These are phyloP conservation scores for Glomeris marginata DNA, from an alignment of 2,888 invertebrate genomes.

Conservation along the genomic window DNA sequence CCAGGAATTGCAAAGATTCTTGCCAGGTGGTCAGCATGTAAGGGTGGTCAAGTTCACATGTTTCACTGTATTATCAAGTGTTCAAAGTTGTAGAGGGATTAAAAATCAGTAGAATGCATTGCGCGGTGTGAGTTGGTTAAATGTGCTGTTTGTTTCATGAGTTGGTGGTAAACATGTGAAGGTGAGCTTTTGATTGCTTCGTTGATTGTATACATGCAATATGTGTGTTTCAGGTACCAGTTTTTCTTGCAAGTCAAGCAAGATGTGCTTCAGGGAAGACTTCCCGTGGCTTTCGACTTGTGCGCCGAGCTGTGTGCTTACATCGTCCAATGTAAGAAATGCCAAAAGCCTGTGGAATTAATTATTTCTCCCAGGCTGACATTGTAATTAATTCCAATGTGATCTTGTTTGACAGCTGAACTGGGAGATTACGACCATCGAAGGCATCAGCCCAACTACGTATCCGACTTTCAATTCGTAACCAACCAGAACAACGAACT, in stretches of 20 bases:
- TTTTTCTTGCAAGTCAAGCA: constrained; percentile 93
- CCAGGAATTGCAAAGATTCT: too few relatives aligned
- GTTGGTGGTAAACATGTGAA: not conserved
- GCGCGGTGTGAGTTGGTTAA: not conserved
- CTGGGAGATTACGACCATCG: constrained; percentile 85
- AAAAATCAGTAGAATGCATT: not conserved
- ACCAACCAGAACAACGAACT: constrained; percentile 83
- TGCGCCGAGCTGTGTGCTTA: constrained; percentile 83
- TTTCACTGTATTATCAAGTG: too few relatives aligned
- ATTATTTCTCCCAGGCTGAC: not conserved
- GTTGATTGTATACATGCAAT: not conserved
- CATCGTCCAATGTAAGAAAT: constrained; percentile 83
- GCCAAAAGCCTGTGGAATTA: too few relatives aligned
- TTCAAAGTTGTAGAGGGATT: too few relatives aligned
- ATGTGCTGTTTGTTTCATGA: not conserved
- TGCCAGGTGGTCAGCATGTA: too few relatives aligned
- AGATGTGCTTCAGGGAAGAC: constrained; percentile 83
- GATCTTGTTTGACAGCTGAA: constrained; percentile 53
- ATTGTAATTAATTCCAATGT: not conserved
- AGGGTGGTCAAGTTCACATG: too few relatives aligned
- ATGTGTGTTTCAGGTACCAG: constrained; percentile 60
- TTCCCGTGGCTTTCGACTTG: constrained; percentile 79
- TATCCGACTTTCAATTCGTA: constrained; percentile 84
- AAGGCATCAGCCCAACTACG: constrained; percentile 74
- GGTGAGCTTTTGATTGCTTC: not conserved